These are phyloP conservation scores for Pachypsylla venusta DNA, from an alignment of 1,140 invertebrate genomes.

Conservation along the genomic window DNA sequence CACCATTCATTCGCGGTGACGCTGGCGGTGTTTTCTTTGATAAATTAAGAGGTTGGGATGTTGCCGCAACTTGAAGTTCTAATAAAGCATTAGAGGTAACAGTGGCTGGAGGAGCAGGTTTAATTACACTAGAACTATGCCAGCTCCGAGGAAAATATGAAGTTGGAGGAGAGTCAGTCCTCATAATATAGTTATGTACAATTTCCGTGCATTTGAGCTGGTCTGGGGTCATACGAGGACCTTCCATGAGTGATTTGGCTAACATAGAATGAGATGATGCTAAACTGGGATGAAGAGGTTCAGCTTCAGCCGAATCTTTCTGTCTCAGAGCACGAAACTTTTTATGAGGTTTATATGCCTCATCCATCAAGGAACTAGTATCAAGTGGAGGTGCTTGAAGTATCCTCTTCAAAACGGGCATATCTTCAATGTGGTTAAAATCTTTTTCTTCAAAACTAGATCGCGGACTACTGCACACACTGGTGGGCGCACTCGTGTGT, in stretches of 20 bases:
- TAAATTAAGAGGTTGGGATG: conserved; percentile 67
- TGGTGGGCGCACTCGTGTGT: conserved; percentile 50
- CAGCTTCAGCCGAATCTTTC: conserved; percentile 60
- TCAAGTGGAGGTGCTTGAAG: conserved; percentile 79
- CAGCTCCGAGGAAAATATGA: conserved; percentile 31
- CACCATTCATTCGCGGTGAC: conserved; percentile 42
- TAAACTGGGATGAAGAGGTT: conserved; percentile 40
- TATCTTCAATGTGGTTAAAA: conserved; percentile 62
- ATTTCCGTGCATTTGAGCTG: conserved; percentile 76
- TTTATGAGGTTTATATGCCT: conserved; percentile 87
- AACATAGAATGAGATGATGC: conserved; percentile 57
- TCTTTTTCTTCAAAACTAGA: conserved; percentile 67
- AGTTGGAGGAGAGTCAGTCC: conserved; percentile 35
- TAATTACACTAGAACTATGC: conserved; percentile 28
- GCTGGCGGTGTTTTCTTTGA: conserved; percentile 77
- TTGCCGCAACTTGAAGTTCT: conserved; percentile 59
- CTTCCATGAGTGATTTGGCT: conserved; percentile 73
- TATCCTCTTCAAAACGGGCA: conserved; percentile 82
- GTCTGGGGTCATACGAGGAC: conserved; percentile 71
- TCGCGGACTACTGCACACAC: conserved; percentile 67
- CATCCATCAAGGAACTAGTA: conserved; percentile 79
- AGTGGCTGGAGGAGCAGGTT: conserved; percentile 26
- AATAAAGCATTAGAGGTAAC: conserved; percentile 38
- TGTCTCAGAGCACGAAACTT: conserved; percentile 67
- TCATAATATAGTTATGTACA: conserved; percentile 77